Conservation (phyloP, 2,113 vertebrate species). For the Sylvilagus bachmani region DNA sequence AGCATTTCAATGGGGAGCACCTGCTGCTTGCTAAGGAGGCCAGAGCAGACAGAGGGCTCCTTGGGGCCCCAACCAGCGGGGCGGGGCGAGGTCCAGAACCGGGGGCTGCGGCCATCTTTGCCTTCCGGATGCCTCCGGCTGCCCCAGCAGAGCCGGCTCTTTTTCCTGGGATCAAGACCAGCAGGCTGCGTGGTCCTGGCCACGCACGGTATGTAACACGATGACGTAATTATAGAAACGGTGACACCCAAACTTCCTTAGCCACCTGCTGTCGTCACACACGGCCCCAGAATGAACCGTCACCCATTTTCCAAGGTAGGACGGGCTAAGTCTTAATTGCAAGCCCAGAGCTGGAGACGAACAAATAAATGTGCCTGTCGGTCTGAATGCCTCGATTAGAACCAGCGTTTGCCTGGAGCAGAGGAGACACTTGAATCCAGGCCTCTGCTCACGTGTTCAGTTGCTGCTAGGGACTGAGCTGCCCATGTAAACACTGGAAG, state of each 20-base stretch:
- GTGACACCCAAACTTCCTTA: not conserved
- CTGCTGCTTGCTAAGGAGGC: not conserved
- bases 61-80: too few relatives aligned
- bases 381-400: slow-evolving; percentile 67
- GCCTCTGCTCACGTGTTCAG: not conserved
- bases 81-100: not conserved
- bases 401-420: slow-evolving; percentile 36
- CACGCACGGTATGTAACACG: accelerated
- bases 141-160: not conserved
- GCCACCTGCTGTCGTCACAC: not conserved
- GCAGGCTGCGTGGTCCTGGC: not conserved
- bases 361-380: slow-evolving; percentile 66
- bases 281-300: not conserved
- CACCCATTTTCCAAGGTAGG: slow-evolving; percentile 39
- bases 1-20: not conserved
- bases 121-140: not conserved
- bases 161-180: not conserved
- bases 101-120: not conserved
- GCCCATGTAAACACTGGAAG: not conserved
- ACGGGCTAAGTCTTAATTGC: slow-evolving; percentile 23
- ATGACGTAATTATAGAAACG: not conserved
- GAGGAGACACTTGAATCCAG: slow-evolving; percentile 67
- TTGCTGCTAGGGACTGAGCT: slow-evolving; percentile 45
- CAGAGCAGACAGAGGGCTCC: not conserved
- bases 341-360: slow-evolving; percentile 14